Evolutionary conservation across 2,888 invertebrate genomes (phyloP).

Genomic region (Drosophila robusta): DNA sequence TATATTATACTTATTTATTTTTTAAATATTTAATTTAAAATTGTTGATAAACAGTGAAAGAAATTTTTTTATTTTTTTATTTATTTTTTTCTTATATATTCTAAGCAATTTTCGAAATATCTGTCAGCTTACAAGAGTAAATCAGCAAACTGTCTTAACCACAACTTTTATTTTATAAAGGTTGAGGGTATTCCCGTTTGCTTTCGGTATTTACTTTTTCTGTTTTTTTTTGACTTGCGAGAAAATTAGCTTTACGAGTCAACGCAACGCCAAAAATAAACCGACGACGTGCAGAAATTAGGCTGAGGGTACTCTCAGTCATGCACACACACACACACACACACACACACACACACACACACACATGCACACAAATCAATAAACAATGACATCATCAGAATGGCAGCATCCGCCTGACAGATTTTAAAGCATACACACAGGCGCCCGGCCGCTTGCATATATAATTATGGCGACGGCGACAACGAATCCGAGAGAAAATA

Average conservation of each 20-base stretch:
- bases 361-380: conserved; percentile 67
- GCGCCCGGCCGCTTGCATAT: conserved; percentile 68
- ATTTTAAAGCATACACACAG: conserved; percentile 63
- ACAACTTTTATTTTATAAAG: too few species aligned
- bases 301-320: conserved; percentile 30
- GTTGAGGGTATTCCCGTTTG: not conserved
- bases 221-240: conserved; percentile 3
- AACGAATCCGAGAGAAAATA: conserved; percentile 64
- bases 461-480: conserved; percentile 66
- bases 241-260: conserved; percentile 62
- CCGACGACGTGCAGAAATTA: conserved; percentile 51
- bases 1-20: too few species aligned
- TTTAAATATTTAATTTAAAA: too few species aligned
- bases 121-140: not conserved
- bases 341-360: not conserved
- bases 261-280: conserved; percentile 62
- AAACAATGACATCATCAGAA: conserved; percentile 76
- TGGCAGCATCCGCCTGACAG: conserved; percentile 59
- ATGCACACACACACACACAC: conserved; percentile 14
- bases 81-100: too few species aligned
- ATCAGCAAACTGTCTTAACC: not conserved
- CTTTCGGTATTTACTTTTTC: not conserved
- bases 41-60: too few species aligned
- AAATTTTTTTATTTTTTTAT: too few species aligned
- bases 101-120: too few species aligned